Evolutionary conservation across 2,797 vertebrate genomes (phyloP).

Genomic region (Phyllotis vaccarum): DNA sequence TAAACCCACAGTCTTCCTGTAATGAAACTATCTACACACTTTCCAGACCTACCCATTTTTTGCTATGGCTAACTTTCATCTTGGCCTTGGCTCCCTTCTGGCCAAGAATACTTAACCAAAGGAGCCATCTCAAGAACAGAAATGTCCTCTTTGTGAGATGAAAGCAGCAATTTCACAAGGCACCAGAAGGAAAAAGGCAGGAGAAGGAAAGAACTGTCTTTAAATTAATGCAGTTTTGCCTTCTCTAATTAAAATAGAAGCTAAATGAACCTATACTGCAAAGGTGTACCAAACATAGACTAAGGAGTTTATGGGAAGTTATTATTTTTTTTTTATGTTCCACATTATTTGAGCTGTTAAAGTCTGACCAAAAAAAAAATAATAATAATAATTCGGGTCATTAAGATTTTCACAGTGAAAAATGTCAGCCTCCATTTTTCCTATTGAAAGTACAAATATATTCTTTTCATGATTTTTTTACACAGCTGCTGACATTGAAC

Average conservation of each 20-base stretch:
- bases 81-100: not conserved
- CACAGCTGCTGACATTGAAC: slow-evolving; percentile 55
- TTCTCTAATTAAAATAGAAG: not conserved
- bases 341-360: slow-evolving; percentile 23
- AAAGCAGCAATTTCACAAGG: not conserved
- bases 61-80: not conserved
- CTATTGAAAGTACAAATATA: slow-evolving; percentile 64
- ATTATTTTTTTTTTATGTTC: not conserved
- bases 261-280: not conserved
- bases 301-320: slow-evolving; percentile 24
- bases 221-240: not conserved
- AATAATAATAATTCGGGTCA: slow-evolving; percentile 54
- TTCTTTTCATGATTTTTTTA: slow-evolving; percentile 45
- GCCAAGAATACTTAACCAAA: not conserved
- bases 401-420: slow-evolving; percentile 47
- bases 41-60: not conserved
- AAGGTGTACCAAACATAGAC: not conserved
- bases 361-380: slow-evolving; percentile 31
- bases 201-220: not conserved
- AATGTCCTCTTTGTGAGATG: not conserved
- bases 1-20: not conserved
- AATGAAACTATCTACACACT: not conserved
- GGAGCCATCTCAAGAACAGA: not conserved
- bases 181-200: not conserved
- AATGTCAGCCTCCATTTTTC: slow-evolving; percentile 53